Evolutionary conservation across 2,113 vertebrate genomes (phyloP).

Genomic region (Epinephelus fuscoguttatus): DNA sequence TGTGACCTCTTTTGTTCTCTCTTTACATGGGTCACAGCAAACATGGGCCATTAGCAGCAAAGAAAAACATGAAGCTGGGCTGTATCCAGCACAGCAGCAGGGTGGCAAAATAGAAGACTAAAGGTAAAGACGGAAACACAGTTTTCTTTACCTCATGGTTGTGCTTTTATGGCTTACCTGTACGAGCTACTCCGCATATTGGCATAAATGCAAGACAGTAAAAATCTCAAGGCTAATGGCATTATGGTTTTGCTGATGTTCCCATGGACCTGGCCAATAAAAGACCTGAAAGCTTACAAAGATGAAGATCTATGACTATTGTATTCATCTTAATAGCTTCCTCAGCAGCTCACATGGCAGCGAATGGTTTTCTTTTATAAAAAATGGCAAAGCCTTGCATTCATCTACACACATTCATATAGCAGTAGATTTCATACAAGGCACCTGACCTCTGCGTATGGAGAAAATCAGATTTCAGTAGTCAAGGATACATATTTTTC

Average conservation of each 20-base stretch:
- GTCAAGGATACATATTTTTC: neutral
- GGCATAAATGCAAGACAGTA: neutral
- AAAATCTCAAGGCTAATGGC: neutral
- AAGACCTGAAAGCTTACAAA: neutral
- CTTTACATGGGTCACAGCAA: constrained; percentile 21
- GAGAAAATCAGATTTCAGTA: neutral
- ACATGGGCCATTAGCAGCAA: constrained; percentile 29
- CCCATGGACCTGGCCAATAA: neutral
- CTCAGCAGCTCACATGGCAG: neutral
- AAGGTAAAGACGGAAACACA: neutral
- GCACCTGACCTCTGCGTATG: neutral
- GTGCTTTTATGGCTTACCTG: neutral
- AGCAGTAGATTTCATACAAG: neutral
- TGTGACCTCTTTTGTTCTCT: constrained; percentile 36
- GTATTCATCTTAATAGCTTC: neutral
- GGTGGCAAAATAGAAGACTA: neutral
- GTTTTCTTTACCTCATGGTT: neutral
- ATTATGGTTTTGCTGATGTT: neutral
- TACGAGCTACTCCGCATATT: neutral
- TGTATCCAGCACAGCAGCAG: neutral
- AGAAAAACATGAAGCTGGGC: constrained; percentile 9
- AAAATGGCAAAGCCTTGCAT: neutral
- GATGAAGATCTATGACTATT: neutral
- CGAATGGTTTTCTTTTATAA: neutral
- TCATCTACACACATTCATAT: neutral